These are phyloP conservation scores for Congeria kusceri DNA, from an alignment of 2,888 invertebrate species.

Conservation along the genomic window DNA sequence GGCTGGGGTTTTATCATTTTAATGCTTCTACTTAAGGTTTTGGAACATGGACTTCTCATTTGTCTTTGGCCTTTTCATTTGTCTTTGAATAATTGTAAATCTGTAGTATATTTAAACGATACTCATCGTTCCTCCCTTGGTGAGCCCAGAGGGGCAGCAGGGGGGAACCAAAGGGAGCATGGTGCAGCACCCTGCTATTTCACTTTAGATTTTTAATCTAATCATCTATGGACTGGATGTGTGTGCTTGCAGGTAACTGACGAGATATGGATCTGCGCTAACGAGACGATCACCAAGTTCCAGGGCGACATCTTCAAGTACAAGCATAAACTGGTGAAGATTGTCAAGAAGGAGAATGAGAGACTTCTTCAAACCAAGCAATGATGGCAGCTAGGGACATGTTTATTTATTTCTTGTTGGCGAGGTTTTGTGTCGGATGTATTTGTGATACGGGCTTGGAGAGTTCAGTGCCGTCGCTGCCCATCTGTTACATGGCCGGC, in stretches of 20 bases:
- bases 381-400: constrained; percentile 34
- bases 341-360: constrained; percentile 86
- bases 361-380: constrained; percentile 55
- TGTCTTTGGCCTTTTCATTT: no score
- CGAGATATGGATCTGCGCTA: constrained; percentile 99
- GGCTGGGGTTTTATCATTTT: no score
- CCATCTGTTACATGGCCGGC: no score
- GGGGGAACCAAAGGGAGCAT: no score
- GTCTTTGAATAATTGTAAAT: no score
- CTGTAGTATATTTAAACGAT: no score
- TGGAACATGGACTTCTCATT: no score
- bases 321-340: constrained; percentile 96
- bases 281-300: constrained; percentile 98
- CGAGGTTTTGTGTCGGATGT: neutral
- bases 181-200: neutral
- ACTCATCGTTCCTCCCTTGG: no score
- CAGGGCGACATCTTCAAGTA: constrained; percentile 97
- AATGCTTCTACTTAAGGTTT: no score
- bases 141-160: no score
- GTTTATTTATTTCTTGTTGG: constrained; percentile 5
- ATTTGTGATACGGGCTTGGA: neutral
- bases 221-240: no score
- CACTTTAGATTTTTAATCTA: neutral
- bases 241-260: constrained; percentile 93
- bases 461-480: no score